These are phyloP conservation scores for Lanius ludovicianus DNA, from an alignment of 2,113 vertebrate species.

Conservation along the genomic window DNA sequence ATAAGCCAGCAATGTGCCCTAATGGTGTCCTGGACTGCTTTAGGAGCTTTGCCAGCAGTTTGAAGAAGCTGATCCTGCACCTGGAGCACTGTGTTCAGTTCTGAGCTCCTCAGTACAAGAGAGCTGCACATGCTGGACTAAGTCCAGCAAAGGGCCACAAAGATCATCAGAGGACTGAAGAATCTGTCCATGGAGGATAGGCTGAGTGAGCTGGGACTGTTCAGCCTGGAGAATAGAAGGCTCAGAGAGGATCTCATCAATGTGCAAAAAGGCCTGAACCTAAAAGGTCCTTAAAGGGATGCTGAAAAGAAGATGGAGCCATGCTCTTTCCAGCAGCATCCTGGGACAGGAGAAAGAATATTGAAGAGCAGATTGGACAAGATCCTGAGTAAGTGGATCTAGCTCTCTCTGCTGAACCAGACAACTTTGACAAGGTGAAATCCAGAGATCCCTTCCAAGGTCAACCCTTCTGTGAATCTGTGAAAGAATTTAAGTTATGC, in stretches of 20 bases:
- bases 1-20: neutral
- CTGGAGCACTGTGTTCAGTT: fast-evolving
- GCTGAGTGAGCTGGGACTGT: neutral
- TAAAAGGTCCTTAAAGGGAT: neutral
- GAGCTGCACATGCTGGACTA: fast-evolving
- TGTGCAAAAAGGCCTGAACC: neutral
- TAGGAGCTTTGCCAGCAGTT: neutral
- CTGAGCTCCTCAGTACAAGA: neutral
- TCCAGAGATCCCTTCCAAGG: neutral
- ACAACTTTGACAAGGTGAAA: neutral
- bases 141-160: neutral
- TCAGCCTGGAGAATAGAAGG: neutral
- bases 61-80: fast-evolving
- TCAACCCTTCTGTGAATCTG: neutral
- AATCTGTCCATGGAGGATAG: neutral
- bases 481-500: neutral
- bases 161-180: neutral
- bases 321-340: neutral
- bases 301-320: neutral
- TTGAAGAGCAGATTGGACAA: neutral
- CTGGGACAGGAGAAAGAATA: neutral
- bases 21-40: neutral
- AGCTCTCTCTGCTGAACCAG: neutral
- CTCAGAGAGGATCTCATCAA: neutral
- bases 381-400: neutral